phyloP scores from a whole-genome alignment of 2,888 invertebrate genomes.

The Stenodema calcarata region DNA sequence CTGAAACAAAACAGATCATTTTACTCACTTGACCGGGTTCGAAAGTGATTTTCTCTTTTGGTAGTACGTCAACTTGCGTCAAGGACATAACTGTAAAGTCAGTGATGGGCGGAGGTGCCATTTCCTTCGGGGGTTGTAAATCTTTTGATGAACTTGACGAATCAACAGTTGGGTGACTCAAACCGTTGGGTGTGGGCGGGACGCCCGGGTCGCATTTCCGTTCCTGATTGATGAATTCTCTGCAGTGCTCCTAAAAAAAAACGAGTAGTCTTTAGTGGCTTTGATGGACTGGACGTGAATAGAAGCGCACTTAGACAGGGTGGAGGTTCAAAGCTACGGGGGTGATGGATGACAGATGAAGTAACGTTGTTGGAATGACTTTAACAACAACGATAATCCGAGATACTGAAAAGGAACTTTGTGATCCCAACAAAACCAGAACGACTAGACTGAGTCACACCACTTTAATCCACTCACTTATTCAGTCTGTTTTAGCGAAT shows the following conservation, averaged over 20 bases:
- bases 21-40: conserved; percentile 19
- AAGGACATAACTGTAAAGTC: background rate
- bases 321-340: background rate
- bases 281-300: background rate
- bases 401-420: too few species aligned
- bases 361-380: background rate
- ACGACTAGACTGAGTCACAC: too few species aligned
- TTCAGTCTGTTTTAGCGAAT: too few species aligned
- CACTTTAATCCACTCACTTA: too few species aligned
- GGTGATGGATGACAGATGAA: background rate
- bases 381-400: background rate
- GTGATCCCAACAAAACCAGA: too few species aligned
- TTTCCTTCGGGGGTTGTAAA: background rate
- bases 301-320: background rate
- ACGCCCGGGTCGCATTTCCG: conserved; percentile 10
- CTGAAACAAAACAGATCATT: background rate
- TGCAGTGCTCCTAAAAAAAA: conserved; percentile 27
- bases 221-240: conserved; percentile 36
- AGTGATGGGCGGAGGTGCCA: background rate
- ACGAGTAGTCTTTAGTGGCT: background rate
- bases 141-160: background rate
- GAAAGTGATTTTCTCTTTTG: background rate
- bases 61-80: background rate
- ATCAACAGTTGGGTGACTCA: background rate
- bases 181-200: background rate